Evolutionary conservation across 2,888 invertebrate genomes (phyloP).

Genomic region (Tiphia femorata): DNA sequence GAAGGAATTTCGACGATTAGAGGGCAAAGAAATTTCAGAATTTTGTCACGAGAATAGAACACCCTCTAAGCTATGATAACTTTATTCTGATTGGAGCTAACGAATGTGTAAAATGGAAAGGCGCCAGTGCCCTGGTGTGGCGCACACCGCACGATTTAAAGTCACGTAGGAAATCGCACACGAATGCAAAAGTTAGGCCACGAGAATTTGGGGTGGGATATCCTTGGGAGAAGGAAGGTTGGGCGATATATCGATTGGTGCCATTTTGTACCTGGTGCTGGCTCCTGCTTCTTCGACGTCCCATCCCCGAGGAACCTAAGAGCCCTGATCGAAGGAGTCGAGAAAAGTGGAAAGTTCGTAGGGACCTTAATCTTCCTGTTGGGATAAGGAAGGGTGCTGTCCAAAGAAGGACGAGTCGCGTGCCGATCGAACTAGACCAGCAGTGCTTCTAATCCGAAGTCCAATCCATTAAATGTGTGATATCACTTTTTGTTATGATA

Average conservation of each 20-base stretch:
- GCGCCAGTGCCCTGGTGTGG: background rate
- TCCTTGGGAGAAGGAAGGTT: conserved; percentile 27
- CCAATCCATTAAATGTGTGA: too few species aligned
- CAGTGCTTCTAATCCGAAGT: too few species aligned
- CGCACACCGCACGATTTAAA: conserved; percentile 6
- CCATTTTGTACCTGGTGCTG: conserved; percentile 64
- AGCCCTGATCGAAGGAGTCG: too few species aligned
- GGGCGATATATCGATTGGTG: conserved; percentile 64
- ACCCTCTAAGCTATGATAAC: background rate
- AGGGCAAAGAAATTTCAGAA: too few species aligned
- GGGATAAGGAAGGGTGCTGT: too few species aligned
- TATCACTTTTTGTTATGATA: too few species aligned
- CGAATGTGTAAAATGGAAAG: background rate
- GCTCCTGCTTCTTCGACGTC: conserved; percentile 43
- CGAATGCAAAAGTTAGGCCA: conserved; percentile 35
- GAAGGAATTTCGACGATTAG: too few species aligned
- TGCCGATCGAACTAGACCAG: too few species aligned
- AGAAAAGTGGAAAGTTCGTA: too few species aligned
- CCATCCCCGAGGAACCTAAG: conserved; percentile 31
- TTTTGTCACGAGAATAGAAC: background rate
- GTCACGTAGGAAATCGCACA: conserved; percentile 4
- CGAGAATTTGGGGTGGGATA: conserved; percentile 35
- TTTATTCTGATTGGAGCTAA: too few species aligned
- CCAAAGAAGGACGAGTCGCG: too few species aligned
- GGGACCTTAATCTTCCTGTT: too few species aligned